These are phyloP conservation scores for Boulengeromyrus knoepffleri DNA, from an alignment of 2,113 vertebrate genomes.

Conservation along the genomic window DNA sequence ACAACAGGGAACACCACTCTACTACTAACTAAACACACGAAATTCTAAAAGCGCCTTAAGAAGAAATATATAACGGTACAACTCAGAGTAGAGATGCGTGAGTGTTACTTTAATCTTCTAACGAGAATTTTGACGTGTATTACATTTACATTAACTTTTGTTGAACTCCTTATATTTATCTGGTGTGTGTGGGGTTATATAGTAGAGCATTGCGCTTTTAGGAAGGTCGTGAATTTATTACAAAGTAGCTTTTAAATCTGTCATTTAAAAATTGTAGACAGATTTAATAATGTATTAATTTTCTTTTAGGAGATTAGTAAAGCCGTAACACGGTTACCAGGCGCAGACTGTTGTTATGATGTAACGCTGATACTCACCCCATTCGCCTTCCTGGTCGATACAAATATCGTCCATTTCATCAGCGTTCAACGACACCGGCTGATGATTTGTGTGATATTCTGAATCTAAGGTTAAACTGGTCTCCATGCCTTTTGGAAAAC, in stretches of 20 bases:
- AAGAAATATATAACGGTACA: not conserved
- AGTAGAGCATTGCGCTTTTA: not conserved
- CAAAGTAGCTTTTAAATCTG: not conserved
- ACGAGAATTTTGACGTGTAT: not conserved
- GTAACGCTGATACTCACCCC: constrained; percentile 49
- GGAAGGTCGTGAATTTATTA: not conserved
- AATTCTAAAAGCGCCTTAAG: not conserved
- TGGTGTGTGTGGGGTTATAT: not conserved
- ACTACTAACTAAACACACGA: not conserved
- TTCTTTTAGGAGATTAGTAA: not conserved
- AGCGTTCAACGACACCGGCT: constrained; percentile 34
- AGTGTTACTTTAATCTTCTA: not conserved
- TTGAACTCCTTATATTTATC: not conserved
- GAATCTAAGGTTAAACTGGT: constrained; percentile 44
- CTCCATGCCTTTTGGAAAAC: constrained; percentile 49
- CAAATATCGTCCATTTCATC: constrained; percentile 33
- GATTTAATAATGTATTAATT: not conserved
- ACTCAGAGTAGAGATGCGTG: not conserved
- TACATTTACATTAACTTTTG: not conserved
- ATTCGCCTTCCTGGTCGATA: constrained; percentile 63
- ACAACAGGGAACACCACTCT: not conserved
- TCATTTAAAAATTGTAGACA: not conserved
- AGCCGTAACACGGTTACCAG: not conserved
- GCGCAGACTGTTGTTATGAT: not conserved
- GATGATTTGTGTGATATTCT: constrained; percentile 31